Conservation (phyloP, 2,113 vertebrate genomes). For the Erpornis zantholeuca region DNA sequence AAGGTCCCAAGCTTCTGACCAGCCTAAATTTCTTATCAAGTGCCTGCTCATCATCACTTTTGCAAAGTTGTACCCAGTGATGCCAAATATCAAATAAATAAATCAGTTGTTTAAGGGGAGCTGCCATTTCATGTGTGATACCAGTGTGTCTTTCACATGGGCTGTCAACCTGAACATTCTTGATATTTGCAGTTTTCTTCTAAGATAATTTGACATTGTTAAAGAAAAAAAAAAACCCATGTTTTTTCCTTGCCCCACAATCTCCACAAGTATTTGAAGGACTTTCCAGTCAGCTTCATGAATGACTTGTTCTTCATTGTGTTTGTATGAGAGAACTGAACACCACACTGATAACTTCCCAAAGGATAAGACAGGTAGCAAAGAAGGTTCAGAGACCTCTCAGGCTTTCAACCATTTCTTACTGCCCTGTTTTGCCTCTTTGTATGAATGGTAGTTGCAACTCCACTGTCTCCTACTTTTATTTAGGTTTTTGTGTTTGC, state of each 20-base stretch:
- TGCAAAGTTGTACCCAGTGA: background rate
- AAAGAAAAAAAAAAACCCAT: background rate
- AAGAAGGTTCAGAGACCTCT: background rate
- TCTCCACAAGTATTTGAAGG: background rate
- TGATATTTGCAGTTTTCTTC: background rate
- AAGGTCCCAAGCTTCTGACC: slow-evolving; percentile 10
- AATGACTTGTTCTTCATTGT: background rate
- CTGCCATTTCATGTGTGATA: background rate
- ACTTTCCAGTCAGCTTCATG: background rate
- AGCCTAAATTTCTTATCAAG: background rate
- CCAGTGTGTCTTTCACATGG: background rate
- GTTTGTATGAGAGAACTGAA: background rate
- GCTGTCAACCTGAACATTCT: background rate
- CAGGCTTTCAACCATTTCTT: background rate
- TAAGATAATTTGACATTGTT: background rate
- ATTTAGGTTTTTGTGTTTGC: background rate
- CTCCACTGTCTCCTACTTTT: background rate
- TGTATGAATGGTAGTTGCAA: background rate
- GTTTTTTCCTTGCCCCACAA: background rate
- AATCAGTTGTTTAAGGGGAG: background rate
- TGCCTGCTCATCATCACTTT: background rate
- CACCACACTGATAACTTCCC: background rate
- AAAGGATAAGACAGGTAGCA: background rate
- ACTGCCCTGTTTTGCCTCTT: background rate
- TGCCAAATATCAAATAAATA: background rate